A percentile compares a stretch with the other conserved stretches of the same genome.
phyloP scores from a whole-genome alignment of 2,888 invertebrate species.

The Netelia melanura region DNA sequence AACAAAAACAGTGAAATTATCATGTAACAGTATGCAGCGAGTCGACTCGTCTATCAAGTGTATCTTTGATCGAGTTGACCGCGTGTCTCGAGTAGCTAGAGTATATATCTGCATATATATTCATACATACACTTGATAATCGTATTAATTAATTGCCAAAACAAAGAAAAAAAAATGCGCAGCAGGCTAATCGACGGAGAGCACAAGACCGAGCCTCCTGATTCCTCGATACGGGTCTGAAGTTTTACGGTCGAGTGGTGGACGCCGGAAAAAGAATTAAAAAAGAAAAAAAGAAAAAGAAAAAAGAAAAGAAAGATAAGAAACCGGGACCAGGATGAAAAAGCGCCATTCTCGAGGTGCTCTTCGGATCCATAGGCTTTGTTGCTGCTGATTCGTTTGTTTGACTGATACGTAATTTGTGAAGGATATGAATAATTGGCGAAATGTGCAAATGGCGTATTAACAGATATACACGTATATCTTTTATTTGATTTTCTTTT shows the following conservation, averaged over 20 bases:
- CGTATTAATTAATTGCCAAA: conserved; percentile 55
- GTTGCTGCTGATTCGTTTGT: conserved; percentile 65
- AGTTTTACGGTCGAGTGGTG: conserved; percentile 34
- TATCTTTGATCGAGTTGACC: conserved; percentile 53
- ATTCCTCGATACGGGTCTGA: conserved; percentile 43
- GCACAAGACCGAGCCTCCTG: conserved; percentile 59
- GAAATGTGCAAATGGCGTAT: conserved; percentile 40
- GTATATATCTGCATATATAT: conserved; percentile 8
- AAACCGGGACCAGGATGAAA: conserved; percentile 21
- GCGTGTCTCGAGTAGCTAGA: conserved; percentile 67
- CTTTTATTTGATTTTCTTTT: conserved; percentile 52
- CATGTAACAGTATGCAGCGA: conserved; percentile 45
- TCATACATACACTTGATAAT: conserved; percentile 54
- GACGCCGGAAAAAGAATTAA: conserved; percentile 33
- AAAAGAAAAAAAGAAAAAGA: conserved; percentile 17
- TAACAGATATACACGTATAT: conserved; percentile 14
- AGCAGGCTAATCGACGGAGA: conserved; percentile 65
- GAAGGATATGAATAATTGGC: conserved; percentile 48
- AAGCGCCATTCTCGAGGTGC: conserved; percentile 47
- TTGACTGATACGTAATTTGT: conserved; percentile 60
- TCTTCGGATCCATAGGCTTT: conserved; percentile 66
- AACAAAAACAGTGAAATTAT: conserved; percentile 41
- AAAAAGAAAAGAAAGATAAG: not conserved
- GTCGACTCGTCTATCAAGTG: conserved; percentile 41
- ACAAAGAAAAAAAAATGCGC: conserved; percentile 39